Evolutionary conservation across 2,888 invertebrate species (phyloP).

Genomic region (Dromius quadrimaculatus): DNA sequence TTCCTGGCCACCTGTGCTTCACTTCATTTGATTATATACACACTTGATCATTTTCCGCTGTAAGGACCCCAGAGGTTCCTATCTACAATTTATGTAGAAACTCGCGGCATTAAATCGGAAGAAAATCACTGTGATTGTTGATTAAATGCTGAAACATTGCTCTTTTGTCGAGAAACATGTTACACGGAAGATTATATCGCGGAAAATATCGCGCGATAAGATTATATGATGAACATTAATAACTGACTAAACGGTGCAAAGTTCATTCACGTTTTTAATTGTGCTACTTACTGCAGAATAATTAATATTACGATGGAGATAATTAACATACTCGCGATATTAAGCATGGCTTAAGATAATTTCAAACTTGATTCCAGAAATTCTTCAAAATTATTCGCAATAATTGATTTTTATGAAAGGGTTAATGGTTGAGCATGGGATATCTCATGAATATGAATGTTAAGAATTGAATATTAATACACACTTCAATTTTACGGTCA

Average conservation of each 20-base stretch:
- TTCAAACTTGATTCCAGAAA: slow-evolving; percentile 1
- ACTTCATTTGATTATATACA: too few relatives aligned
- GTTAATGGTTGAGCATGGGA: neutral
- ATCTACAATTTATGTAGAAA: slow-evolving; percentile 48
- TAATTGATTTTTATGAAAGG: neutral
- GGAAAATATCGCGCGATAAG: slow-evolving; percentile 22
- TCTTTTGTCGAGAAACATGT: slow-evolving; percentile 23
- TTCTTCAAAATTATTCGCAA: slow-evolving; percentile 1
- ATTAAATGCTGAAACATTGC: slow-evolving; percentile 30
- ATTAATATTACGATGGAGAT: slow-evolving; percentile 15
- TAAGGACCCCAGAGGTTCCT: too few relatives aligned
- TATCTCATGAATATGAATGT: too few relatives aligned
- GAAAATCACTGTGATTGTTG: slow-evolving; percentile 41
- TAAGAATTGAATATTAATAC: neutral
- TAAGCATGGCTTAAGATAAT: neutral
- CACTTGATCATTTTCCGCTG: too few relatives aligned
- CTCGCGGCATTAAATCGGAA: slow-evolving; percentile 34
- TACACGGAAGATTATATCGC: slow-evolving; percentile 20
- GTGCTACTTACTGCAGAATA: slow-evolving; percentile 28
- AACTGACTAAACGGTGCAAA: slow-evolving; percentile 30
- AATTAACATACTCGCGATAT: slow-evolving; percentile 28
- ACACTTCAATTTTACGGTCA: neutral
- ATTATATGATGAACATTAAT: slow-evolving; percentile 6
- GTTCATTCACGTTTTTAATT: slow-evolving; percentile 29
- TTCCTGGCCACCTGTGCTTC: too few relatives aligned